Evolutionary conservation across 2,797 vertebrate species (phyloP).

Genomic region (Tinamus major): DNA sequence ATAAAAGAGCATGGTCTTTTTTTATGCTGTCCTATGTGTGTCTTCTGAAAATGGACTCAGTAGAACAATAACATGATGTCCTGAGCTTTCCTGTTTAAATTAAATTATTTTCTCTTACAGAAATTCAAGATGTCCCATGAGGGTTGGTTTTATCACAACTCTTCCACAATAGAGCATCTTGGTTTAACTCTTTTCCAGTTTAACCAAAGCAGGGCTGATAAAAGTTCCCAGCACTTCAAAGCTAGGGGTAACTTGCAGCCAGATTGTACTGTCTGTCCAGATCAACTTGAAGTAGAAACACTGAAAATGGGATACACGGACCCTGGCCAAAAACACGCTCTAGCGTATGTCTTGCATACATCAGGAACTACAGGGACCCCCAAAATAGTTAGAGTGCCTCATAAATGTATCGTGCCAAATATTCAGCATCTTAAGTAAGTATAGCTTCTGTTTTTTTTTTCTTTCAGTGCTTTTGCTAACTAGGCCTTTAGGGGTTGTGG

Average conservation of each 20-base stretch:
- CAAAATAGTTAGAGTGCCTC: conserved; percentile 93
- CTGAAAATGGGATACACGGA: conserved; percentile 19
- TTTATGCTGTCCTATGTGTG: background rate
- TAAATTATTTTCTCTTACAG: conserved; percentile 72
- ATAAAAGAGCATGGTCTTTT: background rate
- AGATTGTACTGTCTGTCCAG: background rate
- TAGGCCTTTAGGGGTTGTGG: background rate
- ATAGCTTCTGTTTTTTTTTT: background rate
- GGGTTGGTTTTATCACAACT: conserved; percentile 62
- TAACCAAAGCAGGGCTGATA: background rate
- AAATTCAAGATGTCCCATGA: conserved; percentile 80
- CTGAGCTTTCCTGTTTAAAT: background rate
- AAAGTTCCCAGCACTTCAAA: background rate
- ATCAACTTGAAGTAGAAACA: background rate
- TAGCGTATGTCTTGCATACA: conserved; percentile 93
- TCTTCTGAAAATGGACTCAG: background rate
- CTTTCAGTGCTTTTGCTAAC: background rate
- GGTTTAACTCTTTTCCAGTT: conserved; percentile 84
- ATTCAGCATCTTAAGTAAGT: conserved; percentile 90
- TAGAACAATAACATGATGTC: background rate
- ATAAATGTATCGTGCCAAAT: conserved; percentile 92
- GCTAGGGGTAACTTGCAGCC: background rate
- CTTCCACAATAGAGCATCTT: conserved; percentile 75
- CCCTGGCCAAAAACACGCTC: conserved; percentile 30
- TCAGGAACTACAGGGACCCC: conserved; percentile 94